These are phyloP conservation scores for Pteronura brasiliensis DNA, from an alignment of 2,113 vertebrate species.

Conservation along the genomic window DNA sequence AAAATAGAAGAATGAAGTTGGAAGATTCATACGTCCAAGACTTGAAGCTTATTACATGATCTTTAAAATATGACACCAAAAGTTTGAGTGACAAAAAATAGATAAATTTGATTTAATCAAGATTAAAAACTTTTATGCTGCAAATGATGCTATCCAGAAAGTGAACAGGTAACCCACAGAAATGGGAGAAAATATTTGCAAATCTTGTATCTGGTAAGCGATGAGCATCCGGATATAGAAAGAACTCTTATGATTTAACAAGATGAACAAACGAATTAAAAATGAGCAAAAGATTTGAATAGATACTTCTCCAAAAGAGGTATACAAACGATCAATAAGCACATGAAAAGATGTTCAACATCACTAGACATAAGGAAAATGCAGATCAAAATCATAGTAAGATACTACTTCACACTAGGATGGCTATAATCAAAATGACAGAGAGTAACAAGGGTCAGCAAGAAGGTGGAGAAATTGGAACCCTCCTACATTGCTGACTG, in stretches of 20 bases:
- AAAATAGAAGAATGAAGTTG: neutral
- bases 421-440: slow-evolving; percentile 1
- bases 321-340: neutral
- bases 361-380: slow-evolving; percentile 10
- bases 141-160: neutral
- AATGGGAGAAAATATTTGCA: neutral
- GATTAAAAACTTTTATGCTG: neutral
- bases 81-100: neutral
- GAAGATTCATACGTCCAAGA: neutral
- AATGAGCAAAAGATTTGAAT: neutral
- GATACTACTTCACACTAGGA: neutral
- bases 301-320: neutral
- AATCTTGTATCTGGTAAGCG: neutral
- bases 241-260: neutral
- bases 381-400: neutral
- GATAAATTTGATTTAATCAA: neutral
- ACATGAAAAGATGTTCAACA: neutral
- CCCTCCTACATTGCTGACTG: neutral
- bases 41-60: neutral
- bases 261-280: neutral
- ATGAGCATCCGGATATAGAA: neutral
- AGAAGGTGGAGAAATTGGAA: neutral
- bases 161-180: neutral
- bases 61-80: neutral
- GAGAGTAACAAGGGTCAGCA: neutral